These are phyloP conservation scores for Alethe diademata DNA, from an alignment of 2,113 vertebrate species.

Conservation along the genomic window DNA sequence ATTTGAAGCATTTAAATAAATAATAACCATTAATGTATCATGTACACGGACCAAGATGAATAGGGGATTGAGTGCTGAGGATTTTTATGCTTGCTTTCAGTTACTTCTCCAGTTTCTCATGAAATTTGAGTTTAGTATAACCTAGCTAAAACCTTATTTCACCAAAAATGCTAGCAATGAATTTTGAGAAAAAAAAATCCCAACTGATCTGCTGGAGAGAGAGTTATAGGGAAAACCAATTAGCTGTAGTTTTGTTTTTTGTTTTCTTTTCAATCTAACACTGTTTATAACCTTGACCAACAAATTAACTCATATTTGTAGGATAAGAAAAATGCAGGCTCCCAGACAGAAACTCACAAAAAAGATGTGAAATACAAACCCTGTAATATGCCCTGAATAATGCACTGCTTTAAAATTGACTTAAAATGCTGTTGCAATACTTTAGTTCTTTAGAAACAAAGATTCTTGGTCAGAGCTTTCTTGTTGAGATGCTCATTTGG, in stretches of 20 bases:
- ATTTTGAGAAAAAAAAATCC: neutral
- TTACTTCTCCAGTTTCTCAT: neutral
- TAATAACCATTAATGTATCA: constrained; percentile 45
- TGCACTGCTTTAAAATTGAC: neutral
- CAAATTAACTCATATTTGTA: constrained; percentile 18
- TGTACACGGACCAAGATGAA: constrained; percentile 4
- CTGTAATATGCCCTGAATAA: neutral
- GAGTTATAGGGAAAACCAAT: neutral
- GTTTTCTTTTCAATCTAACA: neutral
- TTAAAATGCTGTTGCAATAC: neutral
- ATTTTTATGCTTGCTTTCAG: neutral
- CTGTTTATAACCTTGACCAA: constrained; percentile 29
- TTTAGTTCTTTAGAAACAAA: neutral
- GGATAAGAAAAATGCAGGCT: neutral
- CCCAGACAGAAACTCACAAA: neutral
- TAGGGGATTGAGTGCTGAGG: neutral
- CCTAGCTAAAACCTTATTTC: neutral
- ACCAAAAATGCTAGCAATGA: neutral
- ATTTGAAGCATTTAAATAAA: constrained; percentile 50
- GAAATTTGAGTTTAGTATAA: neutral
- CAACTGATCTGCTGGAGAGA: neutral
- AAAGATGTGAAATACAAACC: neutral
- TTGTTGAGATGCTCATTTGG: neutral
- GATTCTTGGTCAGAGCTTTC: neutral
- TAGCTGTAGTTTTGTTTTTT: neutral